Evolutionary conservation across 2,888 invertebrate species (phyloP).

Genomic region (Deroplatys truncata): DNA sequence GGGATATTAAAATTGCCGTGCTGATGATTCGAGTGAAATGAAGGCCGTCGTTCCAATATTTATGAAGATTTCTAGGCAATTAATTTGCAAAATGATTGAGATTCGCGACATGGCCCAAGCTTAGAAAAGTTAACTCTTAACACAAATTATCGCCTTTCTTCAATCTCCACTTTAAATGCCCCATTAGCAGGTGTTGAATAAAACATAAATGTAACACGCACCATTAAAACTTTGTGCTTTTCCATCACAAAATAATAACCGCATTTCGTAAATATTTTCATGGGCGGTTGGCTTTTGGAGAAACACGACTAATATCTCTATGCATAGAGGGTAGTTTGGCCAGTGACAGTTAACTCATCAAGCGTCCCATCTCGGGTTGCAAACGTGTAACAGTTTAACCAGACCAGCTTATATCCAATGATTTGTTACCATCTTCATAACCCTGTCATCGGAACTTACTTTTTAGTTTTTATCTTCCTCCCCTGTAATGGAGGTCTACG

Average conservation of each 20-base stretch:
- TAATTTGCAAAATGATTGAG: background rate
- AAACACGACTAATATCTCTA: background rate
- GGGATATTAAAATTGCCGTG: background rate
- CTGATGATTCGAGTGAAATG: background rate
- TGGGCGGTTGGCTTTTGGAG: background rate
- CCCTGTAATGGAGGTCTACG: background rate
- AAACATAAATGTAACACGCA: background rate
- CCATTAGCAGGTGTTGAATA: slow-evolving; percentile 8
- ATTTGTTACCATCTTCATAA: background rate
- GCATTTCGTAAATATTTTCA: background rate
- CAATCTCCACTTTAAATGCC: background rate
- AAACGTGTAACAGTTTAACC: background rate
- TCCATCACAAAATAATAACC: background rate
- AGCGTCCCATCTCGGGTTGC: background rate
- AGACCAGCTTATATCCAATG: background rate
- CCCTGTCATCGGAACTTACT: background rate
- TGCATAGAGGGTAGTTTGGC: background rate
- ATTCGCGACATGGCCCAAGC: background rate
- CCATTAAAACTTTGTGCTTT: background rate
- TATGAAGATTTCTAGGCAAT: background rate
- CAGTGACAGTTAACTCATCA: background rate
- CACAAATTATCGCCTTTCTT: background rate
- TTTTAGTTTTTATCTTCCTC: background rate
- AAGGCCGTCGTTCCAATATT: background rate
- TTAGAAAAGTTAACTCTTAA: background rate